phyloP scores from a whole-genome alignment of 92 coral and sea anemone genomes.

The Metridium senile region DNA sequence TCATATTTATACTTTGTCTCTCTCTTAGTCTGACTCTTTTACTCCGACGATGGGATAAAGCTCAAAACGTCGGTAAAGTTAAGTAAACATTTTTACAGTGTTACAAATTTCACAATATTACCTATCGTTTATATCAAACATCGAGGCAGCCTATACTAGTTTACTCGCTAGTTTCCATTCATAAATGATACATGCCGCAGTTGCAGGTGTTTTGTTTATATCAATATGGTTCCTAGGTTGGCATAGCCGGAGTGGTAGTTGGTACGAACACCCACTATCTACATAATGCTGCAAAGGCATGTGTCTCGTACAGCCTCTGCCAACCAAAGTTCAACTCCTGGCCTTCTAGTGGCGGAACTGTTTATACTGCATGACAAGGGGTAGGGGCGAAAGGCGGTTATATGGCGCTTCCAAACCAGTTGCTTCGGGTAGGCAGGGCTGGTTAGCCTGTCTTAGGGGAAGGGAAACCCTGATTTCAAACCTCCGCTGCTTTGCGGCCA shows the following conservation, averaged over 20 bases:
- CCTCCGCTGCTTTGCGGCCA: conserved; percentile 38
- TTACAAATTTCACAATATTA: too few species aligned
- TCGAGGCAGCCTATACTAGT: too few species aligned
- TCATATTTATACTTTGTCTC: too few species aligned
- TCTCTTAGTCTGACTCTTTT: too few species aligned
- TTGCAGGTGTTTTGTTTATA: too few species aligned
- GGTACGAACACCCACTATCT: neutral
- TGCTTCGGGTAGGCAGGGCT: conserved; percentile 28
- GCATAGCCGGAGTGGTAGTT: neutral
- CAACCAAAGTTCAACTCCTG: conserved; percentile 21
- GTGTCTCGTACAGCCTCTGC: conserved; percentile 26
- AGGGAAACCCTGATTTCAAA: too few species aligned
- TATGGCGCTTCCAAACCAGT: neutral
- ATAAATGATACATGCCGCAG: too few species aligned
- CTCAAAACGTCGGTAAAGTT: too few species aligned
- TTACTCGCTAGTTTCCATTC: too few species aligned
- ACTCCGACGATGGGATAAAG: too few species aligned
- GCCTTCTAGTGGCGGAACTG: conserved; percentile 25
- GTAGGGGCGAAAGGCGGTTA: neutral
- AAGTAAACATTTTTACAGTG: too few species aligned
- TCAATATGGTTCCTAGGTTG: neutral
- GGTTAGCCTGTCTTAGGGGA: conserved; percentile 8
- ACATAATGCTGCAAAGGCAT: neutral
- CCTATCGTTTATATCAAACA: too few species aligned
- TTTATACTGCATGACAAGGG: neutral